A percentile compares a stretch with the other conserved stretches of the same genome.
phyloP scores from a whole-genome alignment of 2,888 invertebrate genomes.

The Nesidiocoris tenuis region DNA sequence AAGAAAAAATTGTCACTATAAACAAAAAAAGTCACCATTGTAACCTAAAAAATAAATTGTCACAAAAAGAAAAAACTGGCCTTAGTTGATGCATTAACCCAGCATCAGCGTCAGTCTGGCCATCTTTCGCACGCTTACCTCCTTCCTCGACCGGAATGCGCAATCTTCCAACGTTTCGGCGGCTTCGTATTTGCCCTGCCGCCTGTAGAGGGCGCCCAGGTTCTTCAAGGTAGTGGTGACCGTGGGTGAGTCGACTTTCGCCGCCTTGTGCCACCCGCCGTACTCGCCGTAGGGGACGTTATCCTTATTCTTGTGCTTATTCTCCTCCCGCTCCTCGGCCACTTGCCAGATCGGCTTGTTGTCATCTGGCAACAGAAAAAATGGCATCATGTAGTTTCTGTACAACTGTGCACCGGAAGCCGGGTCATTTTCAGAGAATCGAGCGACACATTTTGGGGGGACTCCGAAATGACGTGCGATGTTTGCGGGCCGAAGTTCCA shows the following conservation, averaged over 20 bases:
- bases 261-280: constrained; percentile 97
- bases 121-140: no score
- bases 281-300: constrained; percentile 89
- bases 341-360: constrained; percentile 98
- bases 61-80: no score
- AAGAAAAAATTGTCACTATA: no score
- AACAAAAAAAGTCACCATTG: no score
- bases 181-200: constrained; percentile 97
- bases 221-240: constrained; percentile 98
- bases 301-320: constrained; percentile 84
- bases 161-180: constrained; percentile 99
- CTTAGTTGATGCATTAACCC: no score
- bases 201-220: constrained; percentile 93
- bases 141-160: constrained; percentile 92
- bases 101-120: no score
- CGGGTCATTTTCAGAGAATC: constrained; percentile 36
- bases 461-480: no score
- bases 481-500: no score
- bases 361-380: constrained; percentile 62
- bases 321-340: constrained; percentile 97
- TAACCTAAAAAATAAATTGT: no score
- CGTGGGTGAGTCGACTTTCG: constrained; percentile 95
- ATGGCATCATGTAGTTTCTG: constrained; percentile 27
- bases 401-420: constrained; percentile 46
- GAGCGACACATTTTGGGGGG: not conserved